phyloP scores from a whole-genome alignment of 1,140 invertebrate genomes.

The Macrocentrus cingulum region DNA sequence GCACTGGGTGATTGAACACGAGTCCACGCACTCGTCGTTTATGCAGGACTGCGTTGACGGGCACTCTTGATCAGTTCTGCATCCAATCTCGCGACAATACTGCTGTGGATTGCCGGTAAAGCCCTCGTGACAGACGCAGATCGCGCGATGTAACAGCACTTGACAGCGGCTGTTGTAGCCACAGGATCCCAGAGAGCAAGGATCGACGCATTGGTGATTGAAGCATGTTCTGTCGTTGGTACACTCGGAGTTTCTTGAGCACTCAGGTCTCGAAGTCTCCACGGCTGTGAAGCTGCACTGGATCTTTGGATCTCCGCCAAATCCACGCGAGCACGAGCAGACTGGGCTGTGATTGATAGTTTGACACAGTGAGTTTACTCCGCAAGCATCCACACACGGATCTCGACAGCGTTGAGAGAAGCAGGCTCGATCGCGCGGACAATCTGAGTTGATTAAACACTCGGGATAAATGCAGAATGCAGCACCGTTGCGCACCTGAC shows the following conservation, averaged over 20 bases:
- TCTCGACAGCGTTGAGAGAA: constrained; percentile 79
- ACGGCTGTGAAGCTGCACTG: constrained; percentile 62
- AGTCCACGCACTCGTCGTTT: constrained; percentile 79
- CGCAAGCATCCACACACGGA: constrained; percentile 79
- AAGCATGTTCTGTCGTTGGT: constrained; percentile 81
- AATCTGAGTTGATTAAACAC: constrained; percentile 82
- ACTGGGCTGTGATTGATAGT: constrained; percentile 78
- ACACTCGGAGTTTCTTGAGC: constrained; percentile 78
- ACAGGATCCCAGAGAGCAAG: constrained; percentile 74
- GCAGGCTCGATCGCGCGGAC: constrained; percentile 77
- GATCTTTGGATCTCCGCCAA: constrained; percentile 76
- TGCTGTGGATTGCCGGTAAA: constrained; percentile 83
- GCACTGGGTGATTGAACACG: constrained; percentile 78
- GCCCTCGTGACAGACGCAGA: constrained; percentile 81
- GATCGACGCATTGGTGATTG: constrained; percentile 74
- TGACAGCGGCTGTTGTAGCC: constrained; percentile 80
- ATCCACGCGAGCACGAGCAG: constrained; percentile 78
- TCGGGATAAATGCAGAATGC: constrained; percentile 82
- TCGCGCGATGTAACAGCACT: constrained; percentile 77
- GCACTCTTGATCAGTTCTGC: constrained; percentile 82
- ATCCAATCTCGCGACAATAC: constrained; percentile 80
- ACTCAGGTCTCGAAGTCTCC: constrained; percentile 71
- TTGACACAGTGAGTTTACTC: constrained; percentile 82
- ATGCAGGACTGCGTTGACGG: constrained; percentile 80
- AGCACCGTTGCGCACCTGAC: constrained; percentile 68